Evolutionary conservation across 2,888 invertebrate genomes (phyloP).

Genomic region (Apocheima hispidaria): DNA sequence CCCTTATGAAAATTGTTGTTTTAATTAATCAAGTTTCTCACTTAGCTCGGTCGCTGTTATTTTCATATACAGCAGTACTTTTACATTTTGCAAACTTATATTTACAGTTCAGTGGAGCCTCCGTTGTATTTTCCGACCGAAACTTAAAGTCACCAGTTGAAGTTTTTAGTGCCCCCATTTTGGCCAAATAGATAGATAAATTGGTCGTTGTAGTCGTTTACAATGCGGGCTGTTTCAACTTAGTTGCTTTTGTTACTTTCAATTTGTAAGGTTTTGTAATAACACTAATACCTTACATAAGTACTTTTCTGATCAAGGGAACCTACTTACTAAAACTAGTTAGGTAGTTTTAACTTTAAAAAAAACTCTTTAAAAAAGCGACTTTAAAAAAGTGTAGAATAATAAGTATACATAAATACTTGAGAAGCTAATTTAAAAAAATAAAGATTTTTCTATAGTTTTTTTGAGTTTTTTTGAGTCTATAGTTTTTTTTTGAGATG

Average conservation of each 20-base stretch:
- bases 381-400: no score
- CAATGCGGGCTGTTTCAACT: constrained; percentile 8
- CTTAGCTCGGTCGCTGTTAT: constrained; percentile 14
- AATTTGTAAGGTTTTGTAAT: constrained; percentile 7
- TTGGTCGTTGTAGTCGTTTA: neutral
- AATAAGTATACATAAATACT: no score
- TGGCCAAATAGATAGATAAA: no score
- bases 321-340: no score
- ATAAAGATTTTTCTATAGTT: no score
- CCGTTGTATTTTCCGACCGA: neutral
- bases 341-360: no score
- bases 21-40: constrained; percentile 28
- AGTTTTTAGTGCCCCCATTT: no score
- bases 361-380: no score
- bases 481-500: no score
- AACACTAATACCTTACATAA: neutral
- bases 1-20: constrained; percentile 20
- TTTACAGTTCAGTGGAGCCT: neutral
- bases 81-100: neutral
- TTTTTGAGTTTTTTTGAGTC: no score
- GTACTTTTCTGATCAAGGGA: neutral
- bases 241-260: constrained; percentile 2
- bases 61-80: constrained; percentile 25
- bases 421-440: no score
- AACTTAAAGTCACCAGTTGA: neutral